Base-by-base conservation (phyloP, 2,113 vertebrate species). In the Peromyscus maniculatus region DNA sequence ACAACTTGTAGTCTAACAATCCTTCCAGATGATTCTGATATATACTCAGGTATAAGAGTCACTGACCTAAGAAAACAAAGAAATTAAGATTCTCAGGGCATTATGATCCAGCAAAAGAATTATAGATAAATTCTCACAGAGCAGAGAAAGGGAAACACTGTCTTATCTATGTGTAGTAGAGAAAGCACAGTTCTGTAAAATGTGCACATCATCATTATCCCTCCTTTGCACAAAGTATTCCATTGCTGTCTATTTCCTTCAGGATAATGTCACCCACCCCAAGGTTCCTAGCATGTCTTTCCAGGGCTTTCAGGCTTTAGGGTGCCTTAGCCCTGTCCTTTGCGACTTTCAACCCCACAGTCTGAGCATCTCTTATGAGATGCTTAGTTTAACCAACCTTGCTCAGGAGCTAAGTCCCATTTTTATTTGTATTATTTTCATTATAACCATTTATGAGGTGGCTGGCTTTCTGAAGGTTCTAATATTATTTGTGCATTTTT, bases 81-180 rank as follows among this genome's bases (percentile, higher is more conserved):
- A 21, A 93, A 72, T 59, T 19, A 82, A 74, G 43, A 87, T 43
- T 87, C 33, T 69, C 39, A 93, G 87, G 92, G n/a, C 26, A 84
- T 33, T 91, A 74, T 79, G 57, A 88, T 69, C 66, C 52, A 0
- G 39, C 83, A 39, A 74, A 49, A 74, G 17, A 66, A 7, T 80
- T 89, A 46, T 57, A 22, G 12, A 69, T 17, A 84, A 49, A 87
- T 90, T 78, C 17, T 46, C 11, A 26, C 75, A 39, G 49, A 92
- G 0, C 39, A 39, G 49, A 39, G 57, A 74, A 7, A 22, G 69
- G 36, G 52, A 95, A 74, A 26, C 19, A 75, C 69, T 46, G 55
- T 46, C 22, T 87, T 17, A 46, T 87, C 19, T 64, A 49, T 9
- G 78, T 49, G 84, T 84, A 16, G 0, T 21, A 67, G 83, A 95